Percentiles rank a stretch among this genome's conserved stretches.
phyloP scores from a whole-genome alignment of 2,797 vertebrate genomes.

The Orientallactaga sibirica region DNA sequence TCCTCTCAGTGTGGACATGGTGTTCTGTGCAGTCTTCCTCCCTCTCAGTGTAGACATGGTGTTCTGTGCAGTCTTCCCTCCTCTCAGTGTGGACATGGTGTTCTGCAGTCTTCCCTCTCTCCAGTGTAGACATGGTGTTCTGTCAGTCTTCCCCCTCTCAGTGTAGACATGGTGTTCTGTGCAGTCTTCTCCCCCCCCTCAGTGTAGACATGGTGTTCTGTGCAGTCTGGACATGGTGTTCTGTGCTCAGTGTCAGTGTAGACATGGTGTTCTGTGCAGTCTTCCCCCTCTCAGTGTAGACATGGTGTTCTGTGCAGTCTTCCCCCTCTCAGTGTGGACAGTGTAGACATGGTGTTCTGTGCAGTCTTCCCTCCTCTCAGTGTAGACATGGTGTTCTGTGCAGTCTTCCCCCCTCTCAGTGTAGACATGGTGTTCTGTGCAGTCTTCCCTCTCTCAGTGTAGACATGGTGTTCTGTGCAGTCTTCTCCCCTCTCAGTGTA shows the following conservation, averaged over 20 bases:
- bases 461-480: too few relatives aligned
- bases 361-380: neutral
- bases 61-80: neutral
- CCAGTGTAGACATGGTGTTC: fast-evolving
- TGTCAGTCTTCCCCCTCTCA: neutral
- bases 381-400: fast-evolving
- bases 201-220: fast-evolving
- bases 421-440: fast-evolving
- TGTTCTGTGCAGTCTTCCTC: neutral
- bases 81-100: fast-evolving
- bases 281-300: neutral
- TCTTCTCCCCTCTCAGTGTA: neutral
- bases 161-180: fast-evolving
- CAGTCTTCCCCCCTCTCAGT: neutral
- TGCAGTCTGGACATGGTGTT: too few relatives aligned
- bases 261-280: too few relatives aligned
- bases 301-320: neutral
- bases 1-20: fast-evolving
- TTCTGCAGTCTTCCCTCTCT: neutral
- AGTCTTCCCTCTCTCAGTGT: neutral
- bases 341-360: too few relatives aligned
- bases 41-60: fast-evolving
- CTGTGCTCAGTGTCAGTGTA: too few relatives aligned
- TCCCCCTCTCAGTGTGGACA: neutral
- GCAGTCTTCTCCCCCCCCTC: neutral